These are phyloP conservation scores for Epizoanthus fatuus DNA, from an alignment of 92 coral and sea anemone genomes.

Conservation along the genomic window DNA sequence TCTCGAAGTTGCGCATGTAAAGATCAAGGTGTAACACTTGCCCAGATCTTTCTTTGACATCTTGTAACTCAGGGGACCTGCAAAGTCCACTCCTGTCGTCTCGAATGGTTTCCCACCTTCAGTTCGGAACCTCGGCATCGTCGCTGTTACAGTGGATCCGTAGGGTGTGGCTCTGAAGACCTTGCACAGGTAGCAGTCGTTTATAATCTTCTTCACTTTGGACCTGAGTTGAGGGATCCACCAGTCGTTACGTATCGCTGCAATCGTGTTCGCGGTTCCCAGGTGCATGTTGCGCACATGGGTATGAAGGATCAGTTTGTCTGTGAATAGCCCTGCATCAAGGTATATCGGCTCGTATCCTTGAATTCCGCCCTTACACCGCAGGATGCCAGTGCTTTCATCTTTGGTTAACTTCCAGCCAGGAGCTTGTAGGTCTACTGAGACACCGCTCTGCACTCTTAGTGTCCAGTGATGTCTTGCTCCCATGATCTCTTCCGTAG, in stretches of 20 bases:
- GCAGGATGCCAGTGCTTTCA: slow-evolving; percentile 43
- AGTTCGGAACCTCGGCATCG: slow-evolving; percentile 53
- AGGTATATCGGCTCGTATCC: slow-evolving; percentile 58
- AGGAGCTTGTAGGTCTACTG: slow-evolving; percentile 39
- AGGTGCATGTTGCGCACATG: slow-evolving; percentile 43
- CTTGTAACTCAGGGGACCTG: slow-evolving; percentile 72
- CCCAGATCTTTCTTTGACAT: slow-evolving; percentile 59
- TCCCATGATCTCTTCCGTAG: slow-evolving; percentile 54
- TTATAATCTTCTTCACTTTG: slow-evolving; percentile 59
- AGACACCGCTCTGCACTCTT: slow-evolving; percentile 34
- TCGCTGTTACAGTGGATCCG: slow-evolving; percentile 48
- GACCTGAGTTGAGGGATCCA: slow-evolving; percentile 54
- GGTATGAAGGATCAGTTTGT: slow-evolving; percentile 3
- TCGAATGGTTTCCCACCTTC: slow-evolving; percentile 64
- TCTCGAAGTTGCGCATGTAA: slow-evolving; percentile 51
- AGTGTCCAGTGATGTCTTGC: slow-evolving; percentile 54
- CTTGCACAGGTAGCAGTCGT: slow-evolving; percentile 62
- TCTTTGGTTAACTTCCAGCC: slow-evolving; percentile 46
- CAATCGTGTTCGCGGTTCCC: slow-evolving; percentile 51
- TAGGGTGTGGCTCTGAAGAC: slow-evolving; percentile 55
- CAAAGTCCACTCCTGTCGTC: slow-evolving; percentile 70
- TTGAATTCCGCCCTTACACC: slow-evolving; percentile 50
- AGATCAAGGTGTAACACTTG: slow-evolving; percentile 33
- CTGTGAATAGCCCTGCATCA: slow-evolving; percentile 41
- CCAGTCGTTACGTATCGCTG: slow-evolving; percentile 41